Evolutionary conservation across 2,797 vertebrate genomes (phyloP).

Genomic region (Lacerta bilineata): DNA sequence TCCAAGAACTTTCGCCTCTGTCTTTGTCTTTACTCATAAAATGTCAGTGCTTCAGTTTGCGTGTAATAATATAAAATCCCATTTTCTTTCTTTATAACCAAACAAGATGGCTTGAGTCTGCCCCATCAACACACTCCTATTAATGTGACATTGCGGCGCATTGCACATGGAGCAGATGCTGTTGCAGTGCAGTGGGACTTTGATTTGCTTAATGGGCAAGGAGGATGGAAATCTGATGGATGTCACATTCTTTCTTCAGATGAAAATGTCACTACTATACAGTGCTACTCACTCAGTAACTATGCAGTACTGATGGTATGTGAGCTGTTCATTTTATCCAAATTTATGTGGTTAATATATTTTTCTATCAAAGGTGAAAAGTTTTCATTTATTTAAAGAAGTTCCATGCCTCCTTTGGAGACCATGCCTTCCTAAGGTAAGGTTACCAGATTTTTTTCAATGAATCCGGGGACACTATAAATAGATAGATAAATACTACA

Average conservation of each 20-base stretch:
- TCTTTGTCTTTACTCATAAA: background rate
- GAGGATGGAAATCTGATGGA: constrained; percentile 93
- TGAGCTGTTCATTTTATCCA: background rate
- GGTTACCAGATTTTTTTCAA: too few relatives aligned
- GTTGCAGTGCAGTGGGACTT: constrained; percentile 93
- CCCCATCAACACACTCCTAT: constrained; percentile 83
- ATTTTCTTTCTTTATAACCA: constrained; percentile 11
- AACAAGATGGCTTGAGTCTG: constrained; percentile 84
- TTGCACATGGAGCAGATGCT: constrained; percentile 90
- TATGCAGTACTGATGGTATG: constrained; percentile 95
- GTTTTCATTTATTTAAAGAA: too few relatives aligned
- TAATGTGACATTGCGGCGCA: constrained; percentile 91
- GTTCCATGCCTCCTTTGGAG: too few relatives aligned
- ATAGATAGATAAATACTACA: too few relatives aligned
- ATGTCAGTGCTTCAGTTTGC: background rate
- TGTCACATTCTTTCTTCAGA: constrained; percentile 91
- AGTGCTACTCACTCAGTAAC: constrained; percentile 92
- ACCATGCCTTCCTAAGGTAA: too few relatives aligned
- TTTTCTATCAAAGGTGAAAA: constrained; percentile 2
- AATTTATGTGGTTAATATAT: background rate
- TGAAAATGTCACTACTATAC: constrained; percentile 94
- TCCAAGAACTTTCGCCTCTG: background rate
- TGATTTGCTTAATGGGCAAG: constrained; percentile 89
- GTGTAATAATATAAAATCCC: constrained; percentile 12
- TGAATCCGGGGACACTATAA: too few relatives aligned